Evolutionary conservation across 2,797 vertebrate genomes (phyloP).

Genomic region (Leptoclinus maculatus): DNA sequence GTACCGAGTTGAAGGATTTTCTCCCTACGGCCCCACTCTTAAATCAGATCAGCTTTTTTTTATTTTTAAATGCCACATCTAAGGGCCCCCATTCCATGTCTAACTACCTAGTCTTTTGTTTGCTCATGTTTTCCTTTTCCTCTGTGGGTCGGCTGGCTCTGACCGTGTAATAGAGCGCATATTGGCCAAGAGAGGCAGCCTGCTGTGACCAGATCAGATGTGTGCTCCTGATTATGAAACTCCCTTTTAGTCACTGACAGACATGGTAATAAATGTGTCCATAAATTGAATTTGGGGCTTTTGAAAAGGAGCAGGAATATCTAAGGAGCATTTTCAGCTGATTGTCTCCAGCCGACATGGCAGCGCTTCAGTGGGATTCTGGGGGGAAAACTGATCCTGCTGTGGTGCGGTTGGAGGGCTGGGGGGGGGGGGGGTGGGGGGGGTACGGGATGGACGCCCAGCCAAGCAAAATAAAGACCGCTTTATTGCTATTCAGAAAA

Average conservation of each 20-base stretch:
- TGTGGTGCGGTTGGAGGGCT: conserved; percentile 82
- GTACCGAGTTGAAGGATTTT: conserved; percentile 69
- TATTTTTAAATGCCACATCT: conserved; percentile 74
- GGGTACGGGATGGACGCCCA: conserved; percentile 79
- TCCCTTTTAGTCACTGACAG: conserved; percentile 95
- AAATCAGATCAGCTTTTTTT: conserved; percentile 77
- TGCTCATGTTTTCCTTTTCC: conserved; percentile 84
- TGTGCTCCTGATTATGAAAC: conserved; percentile 96
- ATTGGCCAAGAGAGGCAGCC: conserved; percentile 80
- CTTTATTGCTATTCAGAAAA: conserved; percentile 95
- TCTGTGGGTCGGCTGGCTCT: conserved; percentile 76
- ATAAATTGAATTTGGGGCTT: conserved; percentile 98
- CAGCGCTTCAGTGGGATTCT: conserved; percentile 93
- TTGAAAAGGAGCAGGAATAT: conserved; percentile 97
- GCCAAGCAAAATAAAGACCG: conserved; percentile 96
- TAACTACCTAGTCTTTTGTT: conserved; percentile 83
- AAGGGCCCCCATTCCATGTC: conserved; percentile 73
- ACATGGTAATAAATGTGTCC: conserved; percentile 99
- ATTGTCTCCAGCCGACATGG: conserved; percentile 97
- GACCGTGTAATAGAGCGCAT: conserved; percentile 84
- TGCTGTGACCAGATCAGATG: conserved; percentile 88
- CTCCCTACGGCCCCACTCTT: conserved; percentile 68
- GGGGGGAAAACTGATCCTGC: conserved; percentile 91
- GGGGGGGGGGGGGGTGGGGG: conserved; percentile 47
- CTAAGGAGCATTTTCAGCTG: conserved; percentile 95